Evolutionary conservation across 2,888 invertebrate species (phyloP), one percentile per base, ranked within the genome.

Genomic region (Ashinkailepas kermadecensis): DNA sequence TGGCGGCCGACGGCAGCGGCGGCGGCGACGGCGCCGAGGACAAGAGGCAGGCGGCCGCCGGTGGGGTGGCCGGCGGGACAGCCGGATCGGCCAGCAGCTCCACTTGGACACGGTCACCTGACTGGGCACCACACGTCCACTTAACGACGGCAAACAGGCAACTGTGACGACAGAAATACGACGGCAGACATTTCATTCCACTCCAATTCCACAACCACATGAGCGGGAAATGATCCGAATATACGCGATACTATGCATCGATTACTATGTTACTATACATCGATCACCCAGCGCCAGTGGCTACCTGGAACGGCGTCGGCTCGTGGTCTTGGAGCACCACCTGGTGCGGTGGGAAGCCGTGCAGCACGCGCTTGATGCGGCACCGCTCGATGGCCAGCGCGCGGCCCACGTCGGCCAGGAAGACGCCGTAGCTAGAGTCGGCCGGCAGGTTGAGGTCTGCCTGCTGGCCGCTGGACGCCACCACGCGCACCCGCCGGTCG

Each of bases 331-430:
- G 54, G 2, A 74, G 74, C 18, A 25, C 18, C 54, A 74, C 74
- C 54, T 54, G 74, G 15, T 54, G 74, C 13, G 74, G 74, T 54
- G 74, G 74, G 74, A 74, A 74, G 54, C 74, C 74, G 21, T 74
- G 74, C 74, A 74, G 74, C 54, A 74, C 74, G 54, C 74, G 74
- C 21, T 18, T 13, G 74, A 74, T 74, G 39, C 74, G 39, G 54
- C 8, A 9, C 15, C 74, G 74, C 54, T 74, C 74, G 39, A 74
- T 13, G 18, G 18, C 7, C 54, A 74, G 74, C 39, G 39, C 54
- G 8, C 18, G 18, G 54, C 7, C 74, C 74, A 25, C 74, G 18
- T 39, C 74, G 8, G 39, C 18, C 74, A 74, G 74, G 74, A 74
- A 74, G 18, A 7, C 15, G 74, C 74, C 74, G 54, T 74, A 74